Base-by-base conservation (phyloP, 2,888 invertebrate species). In the Agriopis aurantiaria region DNA sequence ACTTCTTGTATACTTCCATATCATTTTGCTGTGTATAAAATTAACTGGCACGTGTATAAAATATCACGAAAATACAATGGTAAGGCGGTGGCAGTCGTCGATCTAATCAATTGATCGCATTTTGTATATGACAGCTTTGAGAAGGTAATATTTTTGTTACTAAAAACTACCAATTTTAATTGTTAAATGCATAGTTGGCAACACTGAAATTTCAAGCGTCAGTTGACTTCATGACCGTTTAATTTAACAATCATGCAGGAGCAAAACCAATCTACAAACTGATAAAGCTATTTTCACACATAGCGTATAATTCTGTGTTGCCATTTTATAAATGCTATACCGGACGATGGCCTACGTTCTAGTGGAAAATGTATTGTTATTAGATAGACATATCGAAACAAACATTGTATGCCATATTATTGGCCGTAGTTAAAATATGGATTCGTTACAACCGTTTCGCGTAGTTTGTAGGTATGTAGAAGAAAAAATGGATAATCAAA, bases 1-100 rank as follows among this genome's bases (percentile, higher is more conserved):
- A 93, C 90, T 88, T 88, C 90, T 91, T 93, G 92, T 93, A 93
- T 91, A 93, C 90, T 90, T 87, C 86, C 93, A 94, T 93, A 93
- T 94, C 93, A 92, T 90, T 88, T 90, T 89, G 89, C 90, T 92
- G 90, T 93, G 88, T 90, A 88, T 79, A 82, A 81, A 84, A 85
- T 81, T 80, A 80, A 73, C 80, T 78, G 82, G 84, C 89, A 88
- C 85, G 82, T 91, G 88, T 90, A 88, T 87, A 86, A 87, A 85
- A 90, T 86, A 85, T 84, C 86, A 88, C 86, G 87, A 78, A 82
- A 86, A 85, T 79, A 82, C 77, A 82, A 81, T 82, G 70, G 60
- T 81, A 81, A 83, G 56, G 52, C 62, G 74, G 72, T 70, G 65
- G 55, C 23, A 73, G 68, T 72, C 71, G 74, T 72, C 70, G 71